Evolutionary conservation across 2,888 invertebrate species (phyloP).

Genomic region (Desoria tigrina): DNA sequence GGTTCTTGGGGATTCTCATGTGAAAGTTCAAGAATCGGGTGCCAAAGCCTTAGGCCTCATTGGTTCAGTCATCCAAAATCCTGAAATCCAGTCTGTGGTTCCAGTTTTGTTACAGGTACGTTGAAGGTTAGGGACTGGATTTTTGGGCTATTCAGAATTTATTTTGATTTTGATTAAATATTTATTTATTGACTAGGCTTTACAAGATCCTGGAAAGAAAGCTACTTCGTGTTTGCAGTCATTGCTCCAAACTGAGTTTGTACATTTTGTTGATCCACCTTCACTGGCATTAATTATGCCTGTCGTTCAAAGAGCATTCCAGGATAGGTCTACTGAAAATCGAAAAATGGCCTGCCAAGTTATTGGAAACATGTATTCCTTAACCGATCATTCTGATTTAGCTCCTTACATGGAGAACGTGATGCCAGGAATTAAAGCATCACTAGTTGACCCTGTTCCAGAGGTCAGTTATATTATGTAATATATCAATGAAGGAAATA

Average conservation of each 20-base stretch:
- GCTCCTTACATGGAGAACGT: slow-evolving; percentile 94
- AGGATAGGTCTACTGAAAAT: slow-evolving; percentile 96
- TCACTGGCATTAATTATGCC: slow-evolving; percentile 99
- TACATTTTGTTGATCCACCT: slow-evolving; percentile 98
- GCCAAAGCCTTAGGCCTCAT: slow-evolving; percentile 93
- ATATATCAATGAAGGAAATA: background rate
- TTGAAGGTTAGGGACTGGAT: background rate
- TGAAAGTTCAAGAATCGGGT: slow-evolving; percentile 94
- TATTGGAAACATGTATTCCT: slow-evolving; percentile 98
- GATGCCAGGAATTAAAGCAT: slow-evolving; percentile 93
- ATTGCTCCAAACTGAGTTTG: slow-evolving; percentile 91
- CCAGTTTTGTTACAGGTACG: slow-evolving; percentile 34
- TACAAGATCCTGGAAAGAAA: slow-evolving; percentile 94
- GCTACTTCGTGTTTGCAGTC: slow-evolving; percentile 92
- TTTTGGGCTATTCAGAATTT: too few species aligned
- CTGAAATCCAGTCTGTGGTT: slow-evolving; percentile 79
- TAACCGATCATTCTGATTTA: slow-evolving; percentile 98
- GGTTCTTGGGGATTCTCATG: slow-evolving; percentile 88
- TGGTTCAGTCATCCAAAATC: slow-evolving; percentile 96
- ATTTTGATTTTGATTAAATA: slow-evolving; percentile 61
- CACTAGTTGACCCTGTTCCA: slow-evolving; percentile 94
- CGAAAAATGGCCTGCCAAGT: slow-evolving; percentile 99
- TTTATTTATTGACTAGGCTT: slow-evolving; percentile 63
- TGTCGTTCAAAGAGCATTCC: slow-evolving; percentile 94
- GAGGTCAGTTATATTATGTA: slow-evolving; percentile 64